Evolutionary conservation across 2,113 vertebrate species (phyloP), one percentile per base, ranked within the genome.

Genomic region (Sinocyclocheilus grahami): DNA sequence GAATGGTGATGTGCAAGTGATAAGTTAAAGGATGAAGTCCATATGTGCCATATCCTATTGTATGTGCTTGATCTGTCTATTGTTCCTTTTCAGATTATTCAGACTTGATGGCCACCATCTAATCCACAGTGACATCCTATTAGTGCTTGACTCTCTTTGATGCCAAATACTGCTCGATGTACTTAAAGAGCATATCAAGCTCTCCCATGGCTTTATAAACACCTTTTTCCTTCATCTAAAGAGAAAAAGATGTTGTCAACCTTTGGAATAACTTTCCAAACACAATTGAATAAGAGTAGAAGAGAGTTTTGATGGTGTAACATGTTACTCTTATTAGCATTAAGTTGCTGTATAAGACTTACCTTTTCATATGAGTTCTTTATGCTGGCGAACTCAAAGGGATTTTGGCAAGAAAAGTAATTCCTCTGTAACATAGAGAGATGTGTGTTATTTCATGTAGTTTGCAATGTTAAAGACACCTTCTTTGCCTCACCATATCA

Each of bases 201-300:
- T 99, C 98, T 0, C 96, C 95, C 96, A 99, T 98, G 87, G 98
- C 98, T 89, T 99, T 99, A 85, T 95, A 97, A 58, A 98, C 81
- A 0, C 97, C 98, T 5, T 92, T 95, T 18, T 85, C 87, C 11
- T 95, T 63, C 93, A 99, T 96, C 98, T 99, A 93, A 55, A 72
- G 78, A 12, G n/a, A n/a, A 65, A 53, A 1, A 27, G 37, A 30
- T 62, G 39, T 58, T 30, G 46, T 60, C 18, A 76, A 62, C 12
- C 13, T 67, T 75, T 86, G 75, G 5, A 13, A 33, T 30, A n/a
- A 16, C 24, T 33, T 46, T 69, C 0, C 0, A 24, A 22, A 39
- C 51, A 20, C 7, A 48, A 24, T 48, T 48, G 27, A 11, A 67
- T 8, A 6, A 20, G 9, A 27, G 39, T 42, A 42, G 14, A 33